Conservation (phyloP, 2,888 invertebrate genomes). For the Agriopis aurantiaria region DNA sequence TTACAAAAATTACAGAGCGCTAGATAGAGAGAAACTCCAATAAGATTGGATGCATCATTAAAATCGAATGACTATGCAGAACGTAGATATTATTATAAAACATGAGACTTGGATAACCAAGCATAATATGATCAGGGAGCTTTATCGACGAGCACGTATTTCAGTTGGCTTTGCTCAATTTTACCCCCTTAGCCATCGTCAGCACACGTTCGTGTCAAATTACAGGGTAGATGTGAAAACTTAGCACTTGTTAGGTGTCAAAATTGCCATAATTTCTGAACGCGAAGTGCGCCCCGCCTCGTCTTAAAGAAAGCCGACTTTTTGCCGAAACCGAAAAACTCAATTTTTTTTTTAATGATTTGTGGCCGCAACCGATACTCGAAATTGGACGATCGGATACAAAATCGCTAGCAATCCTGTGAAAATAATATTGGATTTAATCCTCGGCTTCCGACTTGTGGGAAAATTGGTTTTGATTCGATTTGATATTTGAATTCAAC, state of each 20-base stretch:
- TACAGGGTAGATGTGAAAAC: constrained; percentile 76
- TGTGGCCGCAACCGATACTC: constrained; percentile 79
- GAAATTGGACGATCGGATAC: constrained; percentile 81
- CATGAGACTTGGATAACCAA: constrained; percentile 66
- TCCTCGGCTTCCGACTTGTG: constrained; percentile 52
- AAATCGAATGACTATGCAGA: constrained; percentile 77
- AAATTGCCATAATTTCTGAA: constrained; percentile 84
- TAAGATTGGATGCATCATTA: constrained; percentile 75
- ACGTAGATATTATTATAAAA: constrained; percentile 75
- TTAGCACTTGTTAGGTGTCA: constrained; percentile 85
- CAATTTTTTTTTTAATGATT: constrained; percentile 81
- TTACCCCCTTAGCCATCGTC: constrained; percentile 45
- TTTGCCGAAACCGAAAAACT: constrained; percentile 76
- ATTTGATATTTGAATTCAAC: neutral
- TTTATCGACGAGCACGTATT: constrained; percentile 63
- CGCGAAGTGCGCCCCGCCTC: constrained; percentile 74
- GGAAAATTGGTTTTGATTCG: constrained; percentile 37
- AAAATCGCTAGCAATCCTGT: constrained; percentile 76
- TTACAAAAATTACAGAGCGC: constrained; percentile 75
- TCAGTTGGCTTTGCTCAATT: constrained; percentile 32
- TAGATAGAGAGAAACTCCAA: constrained; percentile 60
- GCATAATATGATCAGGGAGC: constrained; percentile 62
- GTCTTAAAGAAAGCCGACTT: constrained; percentile 79
- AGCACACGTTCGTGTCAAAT: constrained; percentile 75
- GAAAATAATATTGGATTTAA: constrained; percentile 71